These are phyloP conservation scores for Aspidiotus rigidus DNA, from an alignment of 2,888 invertebrate genomes.

Conservation along the genomic window DNA sequence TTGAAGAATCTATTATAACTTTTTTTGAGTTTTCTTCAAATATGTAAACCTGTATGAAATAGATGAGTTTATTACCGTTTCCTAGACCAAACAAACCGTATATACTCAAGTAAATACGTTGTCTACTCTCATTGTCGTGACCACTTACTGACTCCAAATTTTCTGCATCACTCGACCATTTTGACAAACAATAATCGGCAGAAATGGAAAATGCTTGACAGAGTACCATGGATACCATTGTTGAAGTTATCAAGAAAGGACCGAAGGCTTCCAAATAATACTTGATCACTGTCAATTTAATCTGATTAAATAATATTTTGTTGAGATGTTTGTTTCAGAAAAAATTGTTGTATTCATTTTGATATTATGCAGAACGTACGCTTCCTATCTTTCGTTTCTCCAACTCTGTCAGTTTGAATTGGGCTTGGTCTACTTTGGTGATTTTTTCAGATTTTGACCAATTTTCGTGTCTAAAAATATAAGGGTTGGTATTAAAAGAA, in stretches of 20 bases:
- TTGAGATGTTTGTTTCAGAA: too few relatives aligned
- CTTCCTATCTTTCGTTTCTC: constrained; percentile 89
- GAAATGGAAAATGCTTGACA: constrained; percentile 79
- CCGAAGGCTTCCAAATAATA: constrained; percentile 83
- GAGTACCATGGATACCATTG: constrained; percentile 67
- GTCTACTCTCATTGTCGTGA: too few relatives aligned
- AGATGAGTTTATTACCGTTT: constrained; percentile 52
- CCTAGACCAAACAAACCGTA: constrained; percentile 79
- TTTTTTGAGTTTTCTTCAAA: too few relatives aligned
- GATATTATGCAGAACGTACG: constrained; percentile 44
- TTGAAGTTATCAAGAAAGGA: constrained; percentile 58
- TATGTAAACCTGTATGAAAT: too few relatives aligned
- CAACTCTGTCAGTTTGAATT: constrained; percentile 74
- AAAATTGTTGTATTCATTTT: too few relatives aligned
- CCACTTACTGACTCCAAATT: too few relatives aligned
- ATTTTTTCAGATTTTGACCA: too few relatives aligned
- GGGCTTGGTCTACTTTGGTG: constrained; percentile 36
- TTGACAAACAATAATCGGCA: constrained; percentile 75
- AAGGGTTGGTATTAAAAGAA: too few relatives aligned
- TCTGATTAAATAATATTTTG: constrained; percentile 45
- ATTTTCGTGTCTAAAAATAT: too few relatives aligned
- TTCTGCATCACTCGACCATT: constrained; percentile 62
- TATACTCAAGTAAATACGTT: constrained; percentile 62
- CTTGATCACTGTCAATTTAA: constrained; percentile 78
- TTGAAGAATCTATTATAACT: too few relatives aligned